phyloP scores from a whole-genome alignment of 2,113 vertebrate species.

The Thalassoma bifasciatum region DNA sequence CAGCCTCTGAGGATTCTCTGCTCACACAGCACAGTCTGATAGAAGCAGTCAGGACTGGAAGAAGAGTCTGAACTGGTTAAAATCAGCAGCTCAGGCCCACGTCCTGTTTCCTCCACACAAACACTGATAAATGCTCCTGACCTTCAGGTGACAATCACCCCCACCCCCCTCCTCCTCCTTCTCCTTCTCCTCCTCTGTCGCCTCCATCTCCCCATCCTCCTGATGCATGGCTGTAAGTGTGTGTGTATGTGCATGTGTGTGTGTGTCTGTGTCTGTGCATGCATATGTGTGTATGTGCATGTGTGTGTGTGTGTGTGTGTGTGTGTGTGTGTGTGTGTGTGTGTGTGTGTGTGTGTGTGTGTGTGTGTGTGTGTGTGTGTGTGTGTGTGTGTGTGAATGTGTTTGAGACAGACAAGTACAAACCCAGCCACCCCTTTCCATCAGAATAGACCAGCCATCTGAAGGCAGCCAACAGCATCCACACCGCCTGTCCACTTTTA shows the following conservation, averaged over 20 bases:
- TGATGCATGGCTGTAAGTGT: slow-evolving; percentile 26
- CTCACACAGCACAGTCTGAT: background rate
- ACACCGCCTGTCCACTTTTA: slow-evolving; percentile 48
- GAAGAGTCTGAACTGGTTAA: background rate
- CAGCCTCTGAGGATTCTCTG: background rate
- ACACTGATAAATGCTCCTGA: slow-evolving; percentile 58
- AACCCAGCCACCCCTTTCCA: slow-evolving; percentile 55
- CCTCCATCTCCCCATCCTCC: slow-evolving; percentile 36
- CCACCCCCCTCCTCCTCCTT: slow-evolving; percentile 24
- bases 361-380: slow-evolving; percentile 43
- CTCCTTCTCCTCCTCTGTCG: slow-evolving; percentile 33
- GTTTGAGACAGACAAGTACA: slow-evolving; percentile 45
- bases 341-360: slow-evolving; percentile 30
- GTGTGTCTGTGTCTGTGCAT: too few species aligned
- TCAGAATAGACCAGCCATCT: slow-evolving; percentile 56
- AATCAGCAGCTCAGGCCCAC: slow-evolving; percentile 6
- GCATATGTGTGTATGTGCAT: slow-evolving; percentile 36
- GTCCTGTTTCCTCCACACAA: slow-evolving; percentile 33
- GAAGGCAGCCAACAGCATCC: slow-evolving; percentile 58
- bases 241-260: background rate
- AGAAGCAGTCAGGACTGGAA: slow-evolving; percentile 3
- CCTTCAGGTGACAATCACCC: slow-evolving; percentile 61
- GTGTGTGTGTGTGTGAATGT: background rate
- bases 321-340: slow-evolving; percentile 33
- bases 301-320: slow-evolving; percentile 26